phyloP scores from a whole-genome alignment of 2,113 vertebrate genomes.

The Sebastes fasciatus region DNA sequence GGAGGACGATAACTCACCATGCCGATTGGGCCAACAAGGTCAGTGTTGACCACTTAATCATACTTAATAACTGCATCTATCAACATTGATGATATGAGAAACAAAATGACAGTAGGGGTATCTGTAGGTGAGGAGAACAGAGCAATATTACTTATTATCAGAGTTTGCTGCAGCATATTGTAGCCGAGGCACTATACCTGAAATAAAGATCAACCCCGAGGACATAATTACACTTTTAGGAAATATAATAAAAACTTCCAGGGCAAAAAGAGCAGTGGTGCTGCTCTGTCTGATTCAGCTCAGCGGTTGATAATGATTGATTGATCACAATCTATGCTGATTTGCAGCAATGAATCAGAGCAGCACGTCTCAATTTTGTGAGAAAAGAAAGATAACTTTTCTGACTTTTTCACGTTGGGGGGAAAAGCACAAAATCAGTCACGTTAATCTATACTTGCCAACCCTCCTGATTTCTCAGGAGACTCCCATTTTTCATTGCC shows the following conservation, averaged over 20 bases:
- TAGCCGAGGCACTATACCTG: too few relatives aligned
- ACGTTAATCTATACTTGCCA: too few relatives aligned
- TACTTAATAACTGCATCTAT: background rate
- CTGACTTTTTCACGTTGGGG: too few relatives aligned
- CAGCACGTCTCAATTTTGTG: background rate
- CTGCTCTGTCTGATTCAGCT: background rate
- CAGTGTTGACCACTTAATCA: constrained; percentile 45
- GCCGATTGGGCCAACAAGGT: constrained; percentile 89
- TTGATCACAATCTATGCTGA: background rate
- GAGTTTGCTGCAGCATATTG: background rate
- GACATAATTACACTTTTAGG: background rate
- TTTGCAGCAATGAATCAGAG: background rate
- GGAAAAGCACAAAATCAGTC: too few relatives aligned
- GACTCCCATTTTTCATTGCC: too few relatives aligned
- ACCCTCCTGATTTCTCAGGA: too few relatives aligned
- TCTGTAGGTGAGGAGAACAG: background rate
- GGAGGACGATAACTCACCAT: constrained; percentile 84
- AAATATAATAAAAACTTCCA: background rate
- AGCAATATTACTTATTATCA: background rate
- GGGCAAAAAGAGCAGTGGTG: background rate
- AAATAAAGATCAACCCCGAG: background rate
- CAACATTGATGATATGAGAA: background rate
- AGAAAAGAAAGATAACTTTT: background rate
- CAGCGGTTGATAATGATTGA: background rate
- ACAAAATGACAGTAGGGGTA: background rate